phyloP scores from a whole-genome alignment of 2,888 invertebrate genomes.

The Liopterus haemorrhoidalis region DNA sequence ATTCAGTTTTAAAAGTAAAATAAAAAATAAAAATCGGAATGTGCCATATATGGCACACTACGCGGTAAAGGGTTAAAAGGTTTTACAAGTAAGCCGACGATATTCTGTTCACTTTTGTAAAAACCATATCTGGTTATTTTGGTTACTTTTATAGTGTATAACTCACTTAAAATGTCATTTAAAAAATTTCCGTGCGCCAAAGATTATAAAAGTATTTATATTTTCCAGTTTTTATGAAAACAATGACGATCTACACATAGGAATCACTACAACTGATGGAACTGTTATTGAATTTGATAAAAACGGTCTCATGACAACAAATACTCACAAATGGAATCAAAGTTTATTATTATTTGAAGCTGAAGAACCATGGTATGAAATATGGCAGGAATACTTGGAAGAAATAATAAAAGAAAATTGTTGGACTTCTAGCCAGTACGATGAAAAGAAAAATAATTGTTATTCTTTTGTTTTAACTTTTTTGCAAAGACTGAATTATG shows the following conservation, averaged over 20 bases:
- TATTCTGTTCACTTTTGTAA: too few species aligned
- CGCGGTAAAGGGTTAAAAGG: too few species aligned
- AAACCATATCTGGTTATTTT: too few species aligned
- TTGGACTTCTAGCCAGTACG: conserved; percentile 66
- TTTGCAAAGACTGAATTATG: conserved; percentile 65
- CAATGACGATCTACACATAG: conserved; percentile 83
- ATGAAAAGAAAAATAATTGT: conserved; percentile 74
- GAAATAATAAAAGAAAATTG: conserved; percentile 57
- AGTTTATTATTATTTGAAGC: conserved; percentile 64
- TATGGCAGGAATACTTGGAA: conserved; percentile 61
- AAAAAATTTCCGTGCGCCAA: too few species aligned
- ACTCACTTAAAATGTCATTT: too few species aligned
- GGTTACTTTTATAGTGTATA: too few species aligned
- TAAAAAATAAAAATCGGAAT: too few species aligned
- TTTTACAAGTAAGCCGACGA: too few species aligned
- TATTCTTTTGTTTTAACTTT: conserved; percentile 81
- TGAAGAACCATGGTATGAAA: conserved; percentile 59
- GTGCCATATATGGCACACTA: too few species aligned
- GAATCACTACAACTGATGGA: conserved; percentile 76
- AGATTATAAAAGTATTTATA: too few species aligned
- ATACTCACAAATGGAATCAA: conserved; percentile 57
- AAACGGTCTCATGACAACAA: conserved; percentile 60
- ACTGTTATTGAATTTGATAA: conserved; percentile 79
- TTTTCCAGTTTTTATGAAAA: conserved; percentile 81
- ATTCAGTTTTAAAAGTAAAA: too few species aligned